A percentile compares a stretch with the other conserved stretches of the same genome.
phyloP scores from a whole-genome alignment of 2,888 invertebrate genomes.

The Eupeodes latifasciatus region DNA sequence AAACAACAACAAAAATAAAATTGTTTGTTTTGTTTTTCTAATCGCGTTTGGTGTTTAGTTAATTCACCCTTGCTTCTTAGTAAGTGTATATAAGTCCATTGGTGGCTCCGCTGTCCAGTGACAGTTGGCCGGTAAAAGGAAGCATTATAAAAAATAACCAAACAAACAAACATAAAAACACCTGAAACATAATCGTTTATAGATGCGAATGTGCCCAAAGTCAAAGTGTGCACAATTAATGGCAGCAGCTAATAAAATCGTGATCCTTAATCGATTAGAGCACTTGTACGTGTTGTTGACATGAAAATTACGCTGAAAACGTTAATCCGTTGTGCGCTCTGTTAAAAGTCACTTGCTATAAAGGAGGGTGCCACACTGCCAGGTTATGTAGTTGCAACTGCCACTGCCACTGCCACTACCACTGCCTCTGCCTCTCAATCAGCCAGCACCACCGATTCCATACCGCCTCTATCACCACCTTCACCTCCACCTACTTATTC shows the following conservation, averaged over 20 bases:
- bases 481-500: conserved; percentile 63
- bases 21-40: conserved; percentile 58
- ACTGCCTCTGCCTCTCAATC: not conserved
- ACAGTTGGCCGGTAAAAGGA: conserved; percentile 20
- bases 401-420: not conserved
- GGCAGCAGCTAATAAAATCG: conserved; percentile 75
- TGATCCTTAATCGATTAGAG: conserved; percentile 76
- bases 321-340: conserved; percentile 70
- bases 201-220: conserved; percentile 62
- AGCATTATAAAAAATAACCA: conserved; percentile 14
- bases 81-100: conserved; percentile 1
- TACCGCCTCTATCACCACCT: not conserved
- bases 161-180: conserved; percentile 65
- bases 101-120: not conserved
- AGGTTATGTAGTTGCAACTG: conserved; percentile 16
- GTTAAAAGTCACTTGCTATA: conserved; percentile 55
- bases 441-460: not conserved
- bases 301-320: conserved; percentile 73
- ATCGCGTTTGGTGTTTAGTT: conserved; percentile 47
- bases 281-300: conserved; percentile 76
- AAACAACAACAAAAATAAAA: conserved; percentile 11
- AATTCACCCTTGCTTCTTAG: conserved; percentile 44
- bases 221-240: conserved; percentile 76
- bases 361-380: conserved; percentile 62
- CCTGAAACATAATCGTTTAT: conserved; percentile 56